These are phyloP conservation scores for Crioceris asparagi DNA, from an alignment of 2,888 invertebrate species.

Conservation along the genomic window DNA sequence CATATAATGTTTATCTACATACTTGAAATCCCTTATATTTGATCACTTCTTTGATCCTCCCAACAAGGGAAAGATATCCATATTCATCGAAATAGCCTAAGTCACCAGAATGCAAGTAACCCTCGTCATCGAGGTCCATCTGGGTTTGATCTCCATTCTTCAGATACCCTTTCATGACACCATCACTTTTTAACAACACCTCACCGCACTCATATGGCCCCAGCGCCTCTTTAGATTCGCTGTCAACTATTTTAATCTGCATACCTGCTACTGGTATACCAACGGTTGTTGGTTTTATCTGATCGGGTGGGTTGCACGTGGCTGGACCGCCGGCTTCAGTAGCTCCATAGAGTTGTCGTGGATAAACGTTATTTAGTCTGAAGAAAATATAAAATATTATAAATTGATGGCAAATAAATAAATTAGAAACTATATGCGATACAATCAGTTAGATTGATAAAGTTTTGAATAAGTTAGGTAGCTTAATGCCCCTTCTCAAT, in stretches of 20 bases:
- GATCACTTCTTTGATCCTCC: constrained; percentile 80
- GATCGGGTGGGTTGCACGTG: constrained; percentile 31
- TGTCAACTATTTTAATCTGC: constrained; percentile 48
- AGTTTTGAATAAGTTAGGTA: no score
- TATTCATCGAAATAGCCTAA: constrained; percentile 70
- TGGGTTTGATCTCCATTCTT: constrained; percentile 38
- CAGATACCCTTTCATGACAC: constrained; percentile 57
- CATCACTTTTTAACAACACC: constrained; percentile 63
- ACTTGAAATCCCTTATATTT: constrained; percentile 83
- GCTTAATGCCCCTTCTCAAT: no score
- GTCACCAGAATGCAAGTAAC: constrained; percentile 2
- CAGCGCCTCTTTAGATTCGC: constrained; percentile 41
- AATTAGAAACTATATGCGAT: no score
- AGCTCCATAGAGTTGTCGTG: constrained; percentile 60
- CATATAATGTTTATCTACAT: no score
- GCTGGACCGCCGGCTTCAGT: constrained; percentile 58
- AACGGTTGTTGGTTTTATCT: constrained; percentile 45
- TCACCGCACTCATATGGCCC: constrained; percentile 62
- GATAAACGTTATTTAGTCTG: background rate
- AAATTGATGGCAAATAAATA: no score
- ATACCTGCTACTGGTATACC: constrained; percentile 49
- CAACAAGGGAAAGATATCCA: constrained; percentile 70
- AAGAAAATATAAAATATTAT: no score
- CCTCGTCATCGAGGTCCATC: constrained; percentile 2
- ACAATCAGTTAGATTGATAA: no score